phyloP scores from a whole-genome alignment of 2,113 vertebrate species.

The Sapajus apella region DNA sequence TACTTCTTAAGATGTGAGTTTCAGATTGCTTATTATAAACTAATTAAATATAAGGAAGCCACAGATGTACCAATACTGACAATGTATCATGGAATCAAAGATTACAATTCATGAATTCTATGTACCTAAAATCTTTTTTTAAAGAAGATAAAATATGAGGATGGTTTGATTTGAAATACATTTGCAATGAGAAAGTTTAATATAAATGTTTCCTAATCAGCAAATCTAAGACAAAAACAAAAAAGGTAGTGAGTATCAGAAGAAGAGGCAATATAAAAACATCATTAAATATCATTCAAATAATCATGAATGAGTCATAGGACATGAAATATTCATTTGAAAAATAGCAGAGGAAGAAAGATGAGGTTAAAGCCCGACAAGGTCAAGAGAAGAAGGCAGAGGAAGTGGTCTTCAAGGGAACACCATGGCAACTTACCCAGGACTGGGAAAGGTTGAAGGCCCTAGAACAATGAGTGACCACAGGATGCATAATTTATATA shows the following conservation, averaged over 20 bases:
- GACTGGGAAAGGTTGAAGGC: not conserved
- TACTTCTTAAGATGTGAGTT: not conserved
- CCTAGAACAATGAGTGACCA: fast-evolving
- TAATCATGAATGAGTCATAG: not conserved
- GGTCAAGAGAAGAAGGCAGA: not conserved
- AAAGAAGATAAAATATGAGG: constrained; percentile 42
- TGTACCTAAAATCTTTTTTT: constrained; percentile 16
- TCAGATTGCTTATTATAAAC: not conserved
- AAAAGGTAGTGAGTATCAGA: not conserved
- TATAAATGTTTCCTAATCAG: not conserved
- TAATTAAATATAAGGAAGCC: not conserved
- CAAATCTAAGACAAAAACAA: constrained; percentile 3
- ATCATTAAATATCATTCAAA: not conserved
- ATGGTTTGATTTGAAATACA: not conserved
- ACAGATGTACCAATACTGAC: not conserved
- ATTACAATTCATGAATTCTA: not conserved
- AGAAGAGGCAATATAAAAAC: not conserved
- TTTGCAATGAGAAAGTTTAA: constrained; percentile 43
- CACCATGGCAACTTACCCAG: no score
- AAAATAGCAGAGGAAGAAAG: not conserved
- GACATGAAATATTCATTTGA: not conserved
- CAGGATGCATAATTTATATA: fast-evolving
- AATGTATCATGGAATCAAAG: not conserved
- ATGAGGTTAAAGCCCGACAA: not conserved
- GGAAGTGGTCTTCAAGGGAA: not conserved